Evolutionary conservation across 1,140 invertebrate species (phyloP).

Genomic region (Halesus radiatus): DNA sequence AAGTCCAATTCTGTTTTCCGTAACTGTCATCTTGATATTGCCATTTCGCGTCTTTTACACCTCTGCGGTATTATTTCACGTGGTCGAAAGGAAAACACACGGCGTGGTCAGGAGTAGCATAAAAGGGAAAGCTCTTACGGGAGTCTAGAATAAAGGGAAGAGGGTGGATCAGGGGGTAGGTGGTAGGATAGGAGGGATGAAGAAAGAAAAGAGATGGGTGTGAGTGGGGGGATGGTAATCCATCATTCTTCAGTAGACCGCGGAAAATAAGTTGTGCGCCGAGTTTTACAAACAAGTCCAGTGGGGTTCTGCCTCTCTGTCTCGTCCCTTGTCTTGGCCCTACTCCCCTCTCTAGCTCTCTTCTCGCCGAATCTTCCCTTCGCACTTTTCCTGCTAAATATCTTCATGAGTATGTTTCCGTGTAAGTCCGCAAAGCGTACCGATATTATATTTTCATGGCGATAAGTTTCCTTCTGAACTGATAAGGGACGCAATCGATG

Average conservation of each 20-base stretch:
- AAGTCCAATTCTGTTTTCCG: conserved; percentile 23
- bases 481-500: conserved; percentile 25
- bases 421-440: conserved; percentile 46
- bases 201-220: conserved; percentile 6
- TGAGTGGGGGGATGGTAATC: conserved; percentile 52
- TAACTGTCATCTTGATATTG: conserved; percentile 35
- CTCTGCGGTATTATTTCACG: conserved; percentile 55
- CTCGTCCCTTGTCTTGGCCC: neutral
- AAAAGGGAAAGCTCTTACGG: conserved; percentile 47
- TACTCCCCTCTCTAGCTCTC: conserved; percentile 7
- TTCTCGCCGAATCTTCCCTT: conserved; percentile 39
- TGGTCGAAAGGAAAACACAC: conserved; percentile 53
- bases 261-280: conserved; percentile 57
- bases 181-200: neutral
- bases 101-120: conserved; percentile 48
- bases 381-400: conserved; percentile 52
- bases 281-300: conserved; percentile 57
- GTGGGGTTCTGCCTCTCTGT: conserved; percentile 31
- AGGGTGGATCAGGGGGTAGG: neutral
- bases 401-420: conserved; percentile 55
- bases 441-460: conserved; percentile 47
- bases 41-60: conserved; percentile 41
- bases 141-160: conserved; percentile 17
- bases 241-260: conserved; percentile 58
- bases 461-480: conserved; percentile 48